Conservation (phyloP, 2,797 vertebrate genomes). For the Phrynocephalus forsythii region DNA sequence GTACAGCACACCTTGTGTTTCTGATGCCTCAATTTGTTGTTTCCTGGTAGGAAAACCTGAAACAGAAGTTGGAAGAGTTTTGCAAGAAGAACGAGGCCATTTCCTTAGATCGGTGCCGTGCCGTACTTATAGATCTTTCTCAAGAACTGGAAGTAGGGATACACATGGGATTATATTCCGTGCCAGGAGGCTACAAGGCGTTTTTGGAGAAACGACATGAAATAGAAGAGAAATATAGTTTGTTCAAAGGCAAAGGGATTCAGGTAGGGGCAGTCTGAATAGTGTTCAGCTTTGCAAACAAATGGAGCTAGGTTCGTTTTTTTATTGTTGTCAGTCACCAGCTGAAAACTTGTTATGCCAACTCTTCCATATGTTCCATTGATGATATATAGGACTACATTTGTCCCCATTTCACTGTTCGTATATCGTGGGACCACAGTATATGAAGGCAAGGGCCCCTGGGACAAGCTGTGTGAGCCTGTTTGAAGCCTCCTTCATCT, state of each 20-base stretch:
- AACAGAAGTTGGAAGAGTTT: background rate
- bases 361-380: too few species aligned
- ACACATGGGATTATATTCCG: background rate
- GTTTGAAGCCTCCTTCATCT: too few species aligned
- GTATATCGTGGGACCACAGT: too few species aligned
- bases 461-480: too few species aligned
- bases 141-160: background rate
- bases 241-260: constrained; percentile 17
- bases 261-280: constrained; percentile 21
- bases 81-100: constrained; percentile 19
- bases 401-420: too few species aligned
- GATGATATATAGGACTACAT: too few species aligned
- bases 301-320: too few species aligned
- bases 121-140: background rate
- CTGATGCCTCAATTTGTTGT: background rate
- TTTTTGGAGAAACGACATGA: constrained; percentile 1
- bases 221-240: constrained; percentile 5
- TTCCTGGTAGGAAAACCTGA: constrained; percentile 6
- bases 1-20: background rate
- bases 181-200: constrained; percentile 19
- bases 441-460: too few species aligned
- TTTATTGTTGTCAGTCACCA: too few species aligned
- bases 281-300: too few species aligned
- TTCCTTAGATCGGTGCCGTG: background rate
- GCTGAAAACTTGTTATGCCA: too few species aligned